Percentiles rank a stretch among this genome's conserved stretches.
phyloP scores from a whole-genome alignment of 2,888 invertebrate species.

The Abscondita cerata region DNA sequence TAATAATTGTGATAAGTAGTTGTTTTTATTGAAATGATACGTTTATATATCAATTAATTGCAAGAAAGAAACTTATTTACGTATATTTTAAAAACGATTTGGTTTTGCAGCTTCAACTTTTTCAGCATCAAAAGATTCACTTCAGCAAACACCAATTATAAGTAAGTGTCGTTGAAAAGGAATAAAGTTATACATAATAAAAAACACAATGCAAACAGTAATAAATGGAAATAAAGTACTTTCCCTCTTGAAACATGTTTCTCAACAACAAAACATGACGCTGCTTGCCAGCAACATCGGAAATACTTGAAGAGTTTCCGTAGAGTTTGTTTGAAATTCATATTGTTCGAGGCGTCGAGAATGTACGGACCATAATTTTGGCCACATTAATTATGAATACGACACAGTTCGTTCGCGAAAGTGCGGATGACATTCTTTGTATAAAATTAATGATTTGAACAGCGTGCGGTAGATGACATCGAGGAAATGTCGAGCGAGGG shows the following conservation, averaged over 20 bases:
- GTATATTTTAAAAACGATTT: no score
- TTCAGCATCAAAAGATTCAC: background rate
- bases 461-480: slow-evolving; percentile 34
- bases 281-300: slow-evolving; percentile 42
- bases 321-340: slow-evolving; percentile 49
- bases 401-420: slow-evolving; percentile 52
- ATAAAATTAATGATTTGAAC: slow-evolving; percentile 53
- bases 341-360: slow-evolving; percentile 47
- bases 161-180: background rate
- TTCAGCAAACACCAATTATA: background rate
- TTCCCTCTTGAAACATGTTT: slow-evolving; percentile 44
- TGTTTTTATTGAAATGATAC: no score
- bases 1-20: no score
- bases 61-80: no score
- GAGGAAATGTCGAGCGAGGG: slow-evolving; percentile 31
- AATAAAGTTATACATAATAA: slow-evolving; percentile 32
- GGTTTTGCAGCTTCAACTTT: background rate
- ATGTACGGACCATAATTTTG: slow-evolving; percentile 49
- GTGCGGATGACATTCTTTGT: slow-evolving; percentile 55
- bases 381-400: slow-evolving; percentile 54
- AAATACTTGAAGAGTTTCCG: slow-evolving; percentile 51
- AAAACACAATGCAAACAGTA: slow-evolving; percentile 41
- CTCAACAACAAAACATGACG: slow-evolving; percentile 34
- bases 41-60: no score
- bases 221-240: slow-evolving; percentile 45